Evolutionary conservation across 2,113 vertebrate genomes (phyloP).

Genomic region (Oreotrochilus melanogaster): DNA sequence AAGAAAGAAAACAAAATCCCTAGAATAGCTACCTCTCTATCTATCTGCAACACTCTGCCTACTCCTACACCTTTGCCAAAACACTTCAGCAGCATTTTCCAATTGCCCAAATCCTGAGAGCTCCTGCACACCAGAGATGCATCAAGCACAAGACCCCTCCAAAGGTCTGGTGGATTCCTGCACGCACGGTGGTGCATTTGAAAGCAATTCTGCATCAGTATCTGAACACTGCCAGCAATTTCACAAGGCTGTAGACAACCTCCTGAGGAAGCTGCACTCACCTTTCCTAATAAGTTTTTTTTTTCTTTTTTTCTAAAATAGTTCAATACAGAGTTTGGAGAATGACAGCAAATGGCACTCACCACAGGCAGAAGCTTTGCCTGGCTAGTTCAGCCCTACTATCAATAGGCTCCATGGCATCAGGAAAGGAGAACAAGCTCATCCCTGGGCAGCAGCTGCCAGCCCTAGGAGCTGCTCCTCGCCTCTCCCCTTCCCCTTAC

Average conservation of each 20-base stretch:
- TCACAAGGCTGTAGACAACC: rapidly evolving
- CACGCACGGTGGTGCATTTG: background rate
- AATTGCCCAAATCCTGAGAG: background rate
- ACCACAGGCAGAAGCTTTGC: background rate
- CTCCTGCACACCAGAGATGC: rapidly evolving
- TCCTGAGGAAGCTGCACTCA: background rate
- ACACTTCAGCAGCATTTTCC: background rate
- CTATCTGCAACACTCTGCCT: background rate
- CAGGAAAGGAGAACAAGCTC: background rate
- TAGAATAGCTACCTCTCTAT: background rate
- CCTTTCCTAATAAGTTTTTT: background rate
- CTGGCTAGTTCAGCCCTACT: background rate
- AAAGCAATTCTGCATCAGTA: background rate
- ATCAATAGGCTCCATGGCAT: too few species aligned
- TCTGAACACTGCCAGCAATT: background rate
- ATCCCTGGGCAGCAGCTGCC: background rate
- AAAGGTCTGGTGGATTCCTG: background rate
- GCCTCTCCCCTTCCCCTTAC: background rate
- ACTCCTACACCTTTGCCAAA: background rate
- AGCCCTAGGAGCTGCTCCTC: background rate
- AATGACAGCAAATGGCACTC: background rate
- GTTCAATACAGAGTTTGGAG: rapidly evolving
- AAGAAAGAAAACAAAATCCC: background rate
- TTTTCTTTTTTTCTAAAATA: background rate
- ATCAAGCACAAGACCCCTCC: background rate